Conservation (phyloP, 2,888 invertebrate genomes). For the Lymantria monacha region DNA sequence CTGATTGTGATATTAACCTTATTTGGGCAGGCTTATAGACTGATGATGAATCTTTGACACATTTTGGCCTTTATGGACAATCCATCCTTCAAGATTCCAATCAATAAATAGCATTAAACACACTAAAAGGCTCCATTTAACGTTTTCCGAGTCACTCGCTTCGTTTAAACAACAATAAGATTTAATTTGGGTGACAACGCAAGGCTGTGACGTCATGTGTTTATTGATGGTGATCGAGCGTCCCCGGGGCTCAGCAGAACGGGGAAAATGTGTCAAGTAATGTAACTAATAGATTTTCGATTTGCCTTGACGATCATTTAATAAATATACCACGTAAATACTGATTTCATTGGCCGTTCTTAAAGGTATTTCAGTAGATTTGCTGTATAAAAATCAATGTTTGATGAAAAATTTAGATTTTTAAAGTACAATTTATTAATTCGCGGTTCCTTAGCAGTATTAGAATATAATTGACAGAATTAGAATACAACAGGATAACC, state of each 20-base stretch:
- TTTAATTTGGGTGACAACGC: slow-evolving; percentile 56
- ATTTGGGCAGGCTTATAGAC: too few species aligned
- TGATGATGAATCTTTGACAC: background rate
- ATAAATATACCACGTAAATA: too few species aligned
- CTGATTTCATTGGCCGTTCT: too few species aligned
- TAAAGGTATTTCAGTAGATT: too few species aligned
- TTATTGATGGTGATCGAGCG: slow-evolving; percentile 62
- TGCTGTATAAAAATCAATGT: too few species aligned
- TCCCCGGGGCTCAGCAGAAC: slow-evolving; percentile 41
- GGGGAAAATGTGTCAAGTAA: slow-evolving; percentile 5
- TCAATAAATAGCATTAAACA: slow-evolving; percentile 10
- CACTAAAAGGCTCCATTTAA: slow-evolving; percentile 19
- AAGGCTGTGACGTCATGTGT: slow-evolving; percentile 33
- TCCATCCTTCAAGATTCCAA: slow-evolving; percentile 5
- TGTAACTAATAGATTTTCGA: slow-evolving; percentile 1
- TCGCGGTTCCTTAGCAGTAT: too few species aligned
- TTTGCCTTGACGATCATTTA: too few species aligned
- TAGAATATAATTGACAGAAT: too few species aligned
- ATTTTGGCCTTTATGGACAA: background rate
- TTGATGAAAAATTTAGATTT: too few species aligned
- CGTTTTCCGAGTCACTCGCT: slow-evolving; percentile 45
- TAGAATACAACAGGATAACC: too few species aligned
- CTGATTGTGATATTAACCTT: too few species aligned
- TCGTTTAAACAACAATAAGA: slow-evolving; percentile 51
- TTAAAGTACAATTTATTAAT: too few species aligned